A percentile compares a stretch with the other conserved stretches of the same genome.
phyloP scores from a whole-genome alignment of 2,888 invertebrate species.

The Terebella lapidaria region DNA sequence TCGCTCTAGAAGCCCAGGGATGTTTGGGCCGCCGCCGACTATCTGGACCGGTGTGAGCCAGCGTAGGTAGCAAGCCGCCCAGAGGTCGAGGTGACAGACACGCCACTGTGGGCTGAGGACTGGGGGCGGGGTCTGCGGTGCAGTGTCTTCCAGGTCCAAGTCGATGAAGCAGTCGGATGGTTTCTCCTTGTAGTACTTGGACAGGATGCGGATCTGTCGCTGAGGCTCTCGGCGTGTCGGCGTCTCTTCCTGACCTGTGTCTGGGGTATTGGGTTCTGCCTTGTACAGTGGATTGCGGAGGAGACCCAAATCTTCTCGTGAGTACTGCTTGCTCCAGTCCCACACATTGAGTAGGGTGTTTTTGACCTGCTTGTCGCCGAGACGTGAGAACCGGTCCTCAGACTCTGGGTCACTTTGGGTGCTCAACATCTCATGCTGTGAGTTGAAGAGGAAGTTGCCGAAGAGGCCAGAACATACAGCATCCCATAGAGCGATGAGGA shows the following conservation, averaged over 20 bases:
- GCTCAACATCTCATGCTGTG: conserved; percentile 65
- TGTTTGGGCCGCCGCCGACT: conserved; percentile 61
- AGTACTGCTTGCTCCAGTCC: conserved; percentile 87
- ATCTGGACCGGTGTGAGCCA: conserved; percentile 82
- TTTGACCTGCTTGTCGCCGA: conserved; percentile 15
- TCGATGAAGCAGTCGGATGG: neutral
- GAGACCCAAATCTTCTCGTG: conserved; percentile 71
- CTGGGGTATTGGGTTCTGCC: neutral
- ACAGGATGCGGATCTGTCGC: neutral
- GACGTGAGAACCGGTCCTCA: conserved; percentile 16
- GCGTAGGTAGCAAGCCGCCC: conserved; percentile 85
- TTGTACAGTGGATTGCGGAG: conserved; percentile 77
- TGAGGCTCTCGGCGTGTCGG: neutral
- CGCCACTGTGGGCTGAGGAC: too few species aligned
- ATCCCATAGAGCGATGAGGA: conserved; percentile 89
- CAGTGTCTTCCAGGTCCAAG: neutral
- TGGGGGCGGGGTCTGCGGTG: neutral
- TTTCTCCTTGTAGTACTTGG: neutral
- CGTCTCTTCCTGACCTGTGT: neutral
- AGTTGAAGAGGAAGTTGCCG: conserved; percentile 89
- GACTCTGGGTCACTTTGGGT: conserved; percentile 52
- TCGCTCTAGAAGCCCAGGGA: conserved; percentile 51
- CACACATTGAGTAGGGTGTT: conserved; percentile 61
- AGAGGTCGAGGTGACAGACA: conserved; percentile 61
- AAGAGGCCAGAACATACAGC: conserved; percentile 80